Evolutionary conservation across 1,140 invertebrate genomes (phyloP), one percentile per base, ranked within the genome.

Genomic region (Formica exsecta): DNA sequence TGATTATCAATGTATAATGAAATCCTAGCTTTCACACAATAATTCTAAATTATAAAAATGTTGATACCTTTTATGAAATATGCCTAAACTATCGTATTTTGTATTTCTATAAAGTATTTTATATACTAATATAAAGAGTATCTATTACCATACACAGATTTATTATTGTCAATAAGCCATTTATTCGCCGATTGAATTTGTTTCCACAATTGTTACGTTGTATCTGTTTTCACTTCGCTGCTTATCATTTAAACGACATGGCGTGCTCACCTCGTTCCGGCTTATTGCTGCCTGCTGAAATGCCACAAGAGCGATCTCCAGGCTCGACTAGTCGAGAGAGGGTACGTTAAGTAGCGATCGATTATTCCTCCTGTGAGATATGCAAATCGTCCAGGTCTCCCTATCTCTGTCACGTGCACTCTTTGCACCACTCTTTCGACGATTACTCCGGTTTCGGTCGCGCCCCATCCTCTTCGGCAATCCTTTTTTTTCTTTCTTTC

Each of bases 361-460:
- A 94, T 94, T 94, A 94, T 94, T 94, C 92, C 90, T 83, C 90
- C 90, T 89, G 92, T 87, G 90, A 93, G 93, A 94, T 94, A 94
- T 94, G 94, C 93, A 93, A 94, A 94, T 93, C 87, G 84, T 68
- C 48, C 41, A 38, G 13, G 22, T 85, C 68, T 36, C 11, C 54
- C 70, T 57, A 32, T 81, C 36, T 51, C 70, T 41, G 25, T 51
- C 22, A 61, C 74, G 25, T 38, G 54, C 75, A 54, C 66, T 59
- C 68, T 70, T 59, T 65, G 22, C 44, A 25, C 51, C 86, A 65
- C 86, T 54, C 64, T 51, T 57, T 62, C 61, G 54, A 77, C 59
- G 85, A 86, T 87, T 88, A 87, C 88, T 80, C 74, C 84, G 79
- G 36, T 85, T 77, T 62, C 68, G 64, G 9, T 76, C 36, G 64